Evolutionary conservation across 2,888 invertebrate genomes (phyloP).

Genomic region (Caenorhabditis sp.): DNA sequence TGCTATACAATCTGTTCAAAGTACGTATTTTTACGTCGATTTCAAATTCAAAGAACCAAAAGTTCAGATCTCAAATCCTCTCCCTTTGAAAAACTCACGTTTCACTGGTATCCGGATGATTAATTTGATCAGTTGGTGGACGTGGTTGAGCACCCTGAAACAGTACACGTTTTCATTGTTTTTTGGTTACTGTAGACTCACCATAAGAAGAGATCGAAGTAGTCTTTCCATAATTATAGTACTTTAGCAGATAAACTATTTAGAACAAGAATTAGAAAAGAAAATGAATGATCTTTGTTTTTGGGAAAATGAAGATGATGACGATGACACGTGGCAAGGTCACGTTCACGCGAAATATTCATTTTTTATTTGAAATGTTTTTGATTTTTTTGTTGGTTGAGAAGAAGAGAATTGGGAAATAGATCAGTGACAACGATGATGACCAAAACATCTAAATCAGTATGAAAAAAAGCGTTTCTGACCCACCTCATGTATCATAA

Average conservation of each 20-base stretch:
- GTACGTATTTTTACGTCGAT: no score
- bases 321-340: not conserved
- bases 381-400: not conserved
- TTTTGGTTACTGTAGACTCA: not conserved
- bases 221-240: constrained; percentile 29
- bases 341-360: not conserved
- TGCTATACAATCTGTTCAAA: no score
- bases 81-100: constrained; percentile 77
- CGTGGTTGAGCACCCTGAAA: constrained; percentile 19
- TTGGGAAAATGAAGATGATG: not conserved
- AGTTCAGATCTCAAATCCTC: no score
- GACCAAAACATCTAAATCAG: no score
- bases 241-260: constrained; percentile 1
- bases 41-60: no score
- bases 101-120: constrained; percentile 97
- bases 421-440: no score
- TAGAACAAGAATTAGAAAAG: not conserved
- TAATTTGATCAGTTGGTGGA: constrained; percentile 71
- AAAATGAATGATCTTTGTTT: not conserved
- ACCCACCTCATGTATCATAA: not conserved
- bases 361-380: not conserved
- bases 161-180: not conserved
- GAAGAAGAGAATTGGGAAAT: no score
- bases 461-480: no score
- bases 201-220: constrained; percentile 28